Conservation (phyloP, 1,140 invertebrate genomes). For the Zaprionus capensis region DNA sequence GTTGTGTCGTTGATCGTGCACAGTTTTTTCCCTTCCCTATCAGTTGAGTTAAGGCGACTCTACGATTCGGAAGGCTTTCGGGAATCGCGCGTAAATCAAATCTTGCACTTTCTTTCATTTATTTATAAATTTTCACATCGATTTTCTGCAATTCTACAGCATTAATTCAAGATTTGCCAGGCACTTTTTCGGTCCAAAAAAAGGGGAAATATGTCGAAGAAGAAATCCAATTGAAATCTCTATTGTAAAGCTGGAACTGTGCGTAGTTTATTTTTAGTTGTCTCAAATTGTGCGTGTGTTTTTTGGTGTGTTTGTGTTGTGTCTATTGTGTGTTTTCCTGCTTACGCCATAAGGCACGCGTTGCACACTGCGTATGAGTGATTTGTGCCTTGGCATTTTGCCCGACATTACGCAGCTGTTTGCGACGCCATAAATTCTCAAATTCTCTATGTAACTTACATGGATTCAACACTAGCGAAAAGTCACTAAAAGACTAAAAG, state of each 20-base stretch:
- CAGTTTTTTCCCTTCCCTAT: conserved; percentile 66
- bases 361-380: conserved; percentile 73
- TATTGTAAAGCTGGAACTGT: conserved; percentile 58
- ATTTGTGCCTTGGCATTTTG: conserved; percentile 73
- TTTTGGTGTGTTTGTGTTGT: conserved; percentile 27
- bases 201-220: background rate
- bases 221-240: conserved; percentile 7
- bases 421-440: conserved; percentile 56
- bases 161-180: conserved; percentile 51
- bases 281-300: conserved; percentile 22
- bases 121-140: conserved; percentile 63
- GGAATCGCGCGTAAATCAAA: conserved; percentile 35
- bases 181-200: conserved; percentile 41
- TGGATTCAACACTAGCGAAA: conserved; percentile 3
- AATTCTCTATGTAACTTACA: conserved; percentile 59
- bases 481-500: conserved; percentile 10
- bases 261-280: conserved; percentile 66
- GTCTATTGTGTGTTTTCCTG: conserved; percentile 68
- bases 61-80: conserved; percentile 44
- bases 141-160: conserved; percentile 42
- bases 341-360: conserved; percentile 57
- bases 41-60: conserved; percentile 63
- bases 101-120: conserved; percentile 35
- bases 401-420: conserved; percentile 80
- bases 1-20: conserved; percentile 15